Evolutionary conservation across 2,113 vertebrate genomes (phyloP).

Genomic region (Dryoscopus gambensis): DNA sequence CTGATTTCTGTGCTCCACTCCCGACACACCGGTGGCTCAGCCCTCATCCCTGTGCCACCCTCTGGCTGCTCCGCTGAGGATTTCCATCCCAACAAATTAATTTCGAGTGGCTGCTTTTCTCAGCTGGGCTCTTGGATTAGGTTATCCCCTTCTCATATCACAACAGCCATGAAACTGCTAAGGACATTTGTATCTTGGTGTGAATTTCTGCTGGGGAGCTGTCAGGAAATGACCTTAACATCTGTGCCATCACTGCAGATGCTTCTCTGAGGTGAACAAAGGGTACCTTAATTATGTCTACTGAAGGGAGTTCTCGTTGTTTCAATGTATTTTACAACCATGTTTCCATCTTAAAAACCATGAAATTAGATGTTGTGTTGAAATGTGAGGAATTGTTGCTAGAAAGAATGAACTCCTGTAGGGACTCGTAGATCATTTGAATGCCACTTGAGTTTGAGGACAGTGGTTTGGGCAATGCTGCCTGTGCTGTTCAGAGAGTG

Average conservation of each 20-base stretch:
- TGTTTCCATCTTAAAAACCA: background rate
- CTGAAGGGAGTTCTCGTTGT: background rate
- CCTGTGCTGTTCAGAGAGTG: background rate
- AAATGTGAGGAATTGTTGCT: background rate
- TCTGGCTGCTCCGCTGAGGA: background rate
- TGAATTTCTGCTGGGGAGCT: background rate
- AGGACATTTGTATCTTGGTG: background rate
- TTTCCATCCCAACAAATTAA: background rate
- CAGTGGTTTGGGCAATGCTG: background rate
- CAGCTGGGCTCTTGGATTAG: background rate
- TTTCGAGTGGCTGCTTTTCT: background rate
- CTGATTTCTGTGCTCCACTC: fast-evolving
- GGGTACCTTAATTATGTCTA: background rate
- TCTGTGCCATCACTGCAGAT: background rate
- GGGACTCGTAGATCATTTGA: background rate
- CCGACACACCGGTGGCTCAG: fast-evolving
- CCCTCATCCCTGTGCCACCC: background rate
- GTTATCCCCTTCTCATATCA: background rate
- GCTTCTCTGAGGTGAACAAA: background rate
- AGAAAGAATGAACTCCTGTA: background rate
- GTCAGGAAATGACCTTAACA: background rate
- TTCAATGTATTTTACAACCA: background rate
- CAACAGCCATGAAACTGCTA: background rate
- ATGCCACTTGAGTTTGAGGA: background rate
- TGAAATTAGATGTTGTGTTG: background rate